Evolutionary conservation across 2,113 vertebrate species (phyloP), one percentile per base, ranked within the genome.

Genomic region (Syngnathus scovelli): DNA sequence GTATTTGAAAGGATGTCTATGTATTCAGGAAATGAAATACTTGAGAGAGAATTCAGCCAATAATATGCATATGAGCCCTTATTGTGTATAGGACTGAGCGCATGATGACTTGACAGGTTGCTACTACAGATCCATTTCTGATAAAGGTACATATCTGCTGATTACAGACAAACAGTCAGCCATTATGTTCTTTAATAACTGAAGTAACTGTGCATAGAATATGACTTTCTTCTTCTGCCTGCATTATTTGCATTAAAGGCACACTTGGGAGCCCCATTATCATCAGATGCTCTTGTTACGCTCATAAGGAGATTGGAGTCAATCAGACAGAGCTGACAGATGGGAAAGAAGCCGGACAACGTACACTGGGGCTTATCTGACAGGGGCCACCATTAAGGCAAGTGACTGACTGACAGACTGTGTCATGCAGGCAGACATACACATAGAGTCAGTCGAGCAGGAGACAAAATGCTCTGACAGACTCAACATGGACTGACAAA

Each of bases 351-450:
- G 60, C 64, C 68, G 61, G 69, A 59, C 61, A 75, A 83, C 78
- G 69, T 82, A 74, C 77, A 82, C 68, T 63, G 54, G 67, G 75
- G 78, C 65, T 78, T 77, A 85, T 80, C 62, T 83, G 81, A 85
- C 83, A 80, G 82, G 51, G 67, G 48, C 70, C 13, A 11, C 82
- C 75, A 84, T 81, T 83, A 80, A 86, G 63, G 76, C 61, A 33
- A 36, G 27, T 68, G 80, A 74, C 73, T 76, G 68, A 70, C 78
- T 81, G 83, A 88, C 76, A 81, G 71, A 72, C 54, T 67, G 79
- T 83, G 84, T 78, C 74, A 76, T 59, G 64, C 62, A 64, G 76
- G 72, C 66, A 8, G 74, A 76, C 59, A 75, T 70, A 66, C 59
- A 21, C 54, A 70, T 51, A 67, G 64, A 78, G 39, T 11, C 62